Evolutionary conservation across 2,113 vertebrate genomes (phyloP), one percentile per base, ranked within the genome.

Genomic region (Geococcyx californianus): DNA sequence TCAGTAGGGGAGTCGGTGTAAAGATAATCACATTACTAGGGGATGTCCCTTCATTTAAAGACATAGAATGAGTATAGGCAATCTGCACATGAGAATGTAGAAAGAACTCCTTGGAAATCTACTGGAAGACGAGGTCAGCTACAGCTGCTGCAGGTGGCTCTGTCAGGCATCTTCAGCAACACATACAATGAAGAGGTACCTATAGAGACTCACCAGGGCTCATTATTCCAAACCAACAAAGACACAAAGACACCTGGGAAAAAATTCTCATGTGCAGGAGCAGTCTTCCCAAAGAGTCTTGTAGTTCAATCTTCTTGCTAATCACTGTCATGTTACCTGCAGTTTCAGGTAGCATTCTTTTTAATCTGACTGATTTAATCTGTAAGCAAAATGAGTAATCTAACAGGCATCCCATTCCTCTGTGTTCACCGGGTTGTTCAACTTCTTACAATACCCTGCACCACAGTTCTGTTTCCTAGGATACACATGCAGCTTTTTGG

Each of bases 1-100:
- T 58, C 25, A 67, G 4, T 10, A 24, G 8, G 1, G 1, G 1
- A 1, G 3, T 1, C 2, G 2, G 10, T n/a, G 9, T 16, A 67
- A 92, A 51, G 21, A 87, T 17, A 28, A 49, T 16, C 18, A 20
- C 6, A 14, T n/a, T 69, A 4, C 23, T 76, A 29, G 12, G 10
- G 47, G 14, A 72, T 4, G 2, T 26, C 14, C 4, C 10, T 38
- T 36, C 33, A 79, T 51, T 5, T 34, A 66, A 51, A 60, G 8
- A 25, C 11, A 29, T 20, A 44, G 77, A 84, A 89, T 29, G 3
- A 33, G 2, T 40, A 31, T 2, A 70, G 4, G 9, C 9, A 58
- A 70, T 77, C 45, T 49, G 29, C 54, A 82, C 75, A 3, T 34
- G 19, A 63, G 5, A 67, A 36, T 5, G 34, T 1, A 4, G 17